Conservation (phyloP, 2,888 invertebrate species). For the Asteroscopus sphinx region DNA sequence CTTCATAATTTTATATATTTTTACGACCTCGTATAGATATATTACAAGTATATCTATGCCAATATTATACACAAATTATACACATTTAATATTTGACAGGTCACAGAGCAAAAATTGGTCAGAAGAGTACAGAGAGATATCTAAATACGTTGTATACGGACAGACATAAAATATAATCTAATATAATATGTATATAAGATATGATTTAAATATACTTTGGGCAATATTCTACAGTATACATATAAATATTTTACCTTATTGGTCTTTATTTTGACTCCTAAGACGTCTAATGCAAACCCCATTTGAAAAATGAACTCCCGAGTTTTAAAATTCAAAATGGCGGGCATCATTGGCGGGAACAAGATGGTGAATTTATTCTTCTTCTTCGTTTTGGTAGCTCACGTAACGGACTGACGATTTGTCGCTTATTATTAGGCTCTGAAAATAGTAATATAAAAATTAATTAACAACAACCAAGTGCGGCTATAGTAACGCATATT, state of each 20-base stretch:
- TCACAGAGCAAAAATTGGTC: slow-evolving; percentile 63
- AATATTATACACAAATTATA: slow-evolving; percentile 33
- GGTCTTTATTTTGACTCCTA: slow-evolving; percentile 50
- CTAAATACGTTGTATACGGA: slow-evolving; percentile 55
- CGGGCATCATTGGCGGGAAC: slow-evolving; percentile 50
- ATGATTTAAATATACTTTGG: slow-evolving; percentile 68
- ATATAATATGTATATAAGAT: slow-evolving; percentile 59
- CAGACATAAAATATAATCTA: slow-evolving; percentile 57
- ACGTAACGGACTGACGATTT: slow-evolving; percentile 98
- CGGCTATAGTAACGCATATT: no score
- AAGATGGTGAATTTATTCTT: slow-evolving; percentile 89
- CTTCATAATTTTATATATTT: background rate
- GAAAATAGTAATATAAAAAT: slow-evolving; percentile 68
- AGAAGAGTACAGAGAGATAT: slow-evolving; percentile 54
- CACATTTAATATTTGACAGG: slow-evolving; percentile 41
- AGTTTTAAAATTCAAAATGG: slow-evolving; percentile 61
- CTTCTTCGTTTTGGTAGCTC: slow-evolving; percentile 98
- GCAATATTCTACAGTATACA: slow-evolving; percentile 73
- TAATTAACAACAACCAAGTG: no score
- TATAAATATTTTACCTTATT: slow-evolving; percentile 54
- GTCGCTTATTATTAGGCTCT: slow-evolving; percentile 97
- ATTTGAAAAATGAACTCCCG: slow-evolving; percentile 55
- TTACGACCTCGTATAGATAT: slow-evolving; percentile 11
- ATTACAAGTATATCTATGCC: slow-evolving; percentile 17
- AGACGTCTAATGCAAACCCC: slow-evolving; percentile 55